These are phyloP conservation scores for Arenaria interpres DNA, from an alignment of 2,113 vertebrate genomes.

Conservation along the genomic window DNA sequence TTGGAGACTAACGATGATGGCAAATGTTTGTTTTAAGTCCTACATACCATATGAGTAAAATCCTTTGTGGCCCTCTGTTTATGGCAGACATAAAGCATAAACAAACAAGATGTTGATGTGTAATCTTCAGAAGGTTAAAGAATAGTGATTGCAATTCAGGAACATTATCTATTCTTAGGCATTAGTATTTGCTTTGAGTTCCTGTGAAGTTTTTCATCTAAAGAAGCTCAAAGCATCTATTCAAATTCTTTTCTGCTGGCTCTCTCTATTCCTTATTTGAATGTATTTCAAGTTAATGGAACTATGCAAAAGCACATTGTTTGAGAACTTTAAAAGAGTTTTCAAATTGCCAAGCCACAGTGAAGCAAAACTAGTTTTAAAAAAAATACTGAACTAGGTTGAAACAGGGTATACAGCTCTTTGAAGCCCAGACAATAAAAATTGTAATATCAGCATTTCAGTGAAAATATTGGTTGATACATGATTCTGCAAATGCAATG, in stretches of 20 bases:
- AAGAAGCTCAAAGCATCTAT: background rate
- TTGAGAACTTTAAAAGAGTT: conserved; percentile 7
- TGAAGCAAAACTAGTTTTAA: background rate
- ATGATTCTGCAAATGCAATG: background rate
- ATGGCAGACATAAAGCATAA: background rate
- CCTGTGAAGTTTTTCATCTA: background rate
- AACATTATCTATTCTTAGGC: background rate
- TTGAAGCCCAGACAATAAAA: background rate
- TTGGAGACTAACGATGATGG: background rate
- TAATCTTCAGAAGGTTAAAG: background rate
- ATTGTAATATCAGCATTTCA: background rate
- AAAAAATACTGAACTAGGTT: background rate
- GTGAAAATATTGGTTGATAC: background rate
- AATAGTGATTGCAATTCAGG: background rate
- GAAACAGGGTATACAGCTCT: background rate
- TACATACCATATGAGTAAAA: background rate
- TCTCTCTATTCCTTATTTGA: background rate
- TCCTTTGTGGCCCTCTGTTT: background rate
- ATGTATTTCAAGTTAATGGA: conserved; percentile 15
- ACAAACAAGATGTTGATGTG: background rate
- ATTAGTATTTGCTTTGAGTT: background rate
- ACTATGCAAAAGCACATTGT: background rate
- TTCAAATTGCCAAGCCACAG: background rate
- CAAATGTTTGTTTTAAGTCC: background rate
- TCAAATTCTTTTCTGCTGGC: background rate